Conservation (phyloP, 2,113 vertebrate genomes). For the Lophura nycthemera region DNA sequence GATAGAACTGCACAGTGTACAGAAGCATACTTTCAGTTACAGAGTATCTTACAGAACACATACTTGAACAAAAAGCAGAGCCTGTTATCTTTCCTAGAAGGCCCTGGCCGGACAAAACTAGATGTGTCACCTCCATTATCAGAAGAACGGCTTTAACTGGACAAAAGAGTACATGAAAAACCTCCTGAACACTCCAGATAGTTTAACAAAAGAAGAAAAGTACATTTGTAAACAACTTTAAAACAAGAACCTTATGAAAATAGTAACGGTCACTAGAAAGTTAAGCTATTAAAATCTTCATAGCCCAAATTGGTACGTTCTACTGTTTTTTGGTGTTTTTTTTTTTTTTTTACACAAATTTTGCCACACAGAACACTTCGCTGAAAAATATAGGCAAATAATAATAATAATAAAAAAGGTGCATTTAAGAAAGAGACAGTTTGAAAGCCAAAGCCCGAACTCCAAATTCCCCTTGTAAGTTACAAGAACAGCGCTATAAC, state of each 20-base stretch:
- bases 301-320: background rate
- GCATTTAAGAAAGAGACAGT: background rate
- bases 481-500: background rate
- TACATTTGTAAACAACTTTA: conserved; percentile 68
- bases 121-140: conserved; percentile 20
- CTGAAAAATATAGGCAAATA: background rate
- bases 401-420: background rate
- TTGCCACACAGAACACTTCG: background rate
- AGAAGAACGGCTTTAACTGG: conserved; percentile 43
- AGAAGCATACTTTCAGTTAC: conserved; percentile 67
- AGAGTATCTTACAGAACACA: conserved; percentile 70
- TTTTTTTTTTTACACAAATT: background rate
- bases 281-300: conserved; percentile 44
- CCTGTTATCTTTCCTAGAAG: conserved; percentile 25
- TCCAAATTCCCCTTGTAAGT: background rate
- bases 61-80: conserved; percentile 59
- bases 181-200: conserved; percentile 26
- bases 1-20: conserved; percentile 66
- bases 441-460: background rate
- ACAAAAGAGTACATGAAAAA: conserved; percentile 41
- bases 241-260: conserved; percentile 52
- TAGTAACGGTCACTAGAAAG: background rate
- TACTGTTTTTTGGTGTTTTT: background rate
- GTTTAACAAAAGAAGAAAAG: conserved; percentile 55
- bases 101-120: conserved; percentile 20